Percentiles rank a stretch among this genome's conserved stretches.
These are phyloP conservation scores for Platysternon megacephalum DNA, from an alignment of 2,113 vertebrate genomes.

Conservation along the genomic window DNA sequence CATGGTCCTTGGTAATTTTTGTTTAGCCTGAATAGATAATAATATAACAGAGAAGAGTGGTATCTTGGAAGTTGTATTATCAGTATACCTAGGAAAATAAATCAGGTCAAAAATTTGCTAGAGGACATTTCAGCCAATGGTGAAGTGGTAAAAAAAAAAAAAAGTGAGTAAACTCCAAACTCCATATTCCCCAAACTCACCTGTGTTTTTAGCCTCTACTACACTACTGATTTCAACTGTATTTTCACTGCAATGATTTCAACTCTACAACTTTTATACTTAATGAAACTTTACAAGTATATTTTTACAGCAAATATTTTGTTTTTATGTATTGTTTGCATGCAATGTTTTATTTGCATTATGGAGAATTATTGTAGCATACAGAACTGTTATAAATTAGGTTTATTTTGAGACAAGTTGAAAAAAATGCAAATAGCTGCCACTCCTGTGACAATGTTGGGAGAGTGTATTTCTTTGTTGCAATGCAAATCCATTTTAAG, in stretches of 20 bases:
- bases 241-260: conserved; percentile 41
- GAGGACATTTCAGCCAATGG: not conserved
- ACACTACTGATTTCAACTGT: not conserved
- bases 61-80: not conserved
- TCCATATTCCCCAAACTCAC: conserved; percentile 9
- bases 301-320: conserved; percentile 19
- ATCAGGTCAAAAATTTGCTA: not conserved
- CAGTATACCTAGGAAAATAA: not conserved
- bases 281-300: conserved; percentile 3
- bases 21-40: not conserved
- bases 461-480: conserved; percentile 49
- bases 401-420: conserved; percentile 49
- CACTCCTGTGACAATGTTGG: conserved; percentile 55
- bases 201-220: no score
- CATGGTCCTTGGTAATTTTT: not conserved
- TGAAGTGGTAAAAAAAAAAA: conserved; percentile 21
- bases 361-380: conserved; percentile 32
- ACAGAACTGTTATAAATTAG: conserved; percentile 62
- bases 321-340: not conserved
- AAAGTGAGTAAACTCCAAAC: conserved; percentile 1
- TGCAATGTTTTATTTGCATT: conserved; percentile 18
- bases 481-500: not conserved
- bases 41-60: not conserved
- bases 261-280: not conserved
- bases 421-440: not conserved